Conservation (phyloP, 2,113 vertebrate species). For the Saguinus midas region DNA sequence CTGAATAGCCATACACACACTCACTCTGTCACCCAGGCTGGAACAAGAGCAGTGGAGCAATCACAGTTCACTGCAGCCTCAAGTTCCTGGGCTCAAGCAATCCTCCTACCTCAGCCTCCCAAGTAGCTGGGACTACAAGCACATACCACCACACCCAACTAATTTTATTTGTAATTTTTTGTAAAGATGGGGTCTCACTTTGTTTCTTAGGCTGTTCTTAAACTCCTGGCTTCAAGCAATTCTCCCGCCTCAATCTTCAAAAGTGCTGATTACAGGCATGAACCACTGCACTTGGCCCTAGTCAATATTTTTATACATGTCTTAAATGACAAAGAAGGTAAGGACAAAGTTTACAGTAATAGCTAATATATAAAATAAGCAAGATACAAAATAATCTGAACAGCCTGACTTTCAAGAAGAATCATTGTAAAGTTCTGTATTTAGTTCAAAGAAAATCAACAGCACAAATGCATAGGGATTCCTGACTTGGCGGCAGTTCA, state of each 20-base stretch:
- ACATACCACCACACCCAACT: too few species aligned
- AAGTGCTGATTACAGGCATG: neutral
- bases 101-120: too few species aligned
- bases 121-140: too few species aligned
- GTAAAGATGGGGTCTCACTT: too few species aligned
- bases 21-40: too few species aligned
- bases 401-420: neutral
- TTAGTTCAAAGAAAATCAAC: constrained; percentile 12
- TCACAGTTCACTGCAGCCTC: too few species aligned
- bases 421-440: neutral
- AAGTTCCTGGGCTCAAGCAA: too few species aligned
- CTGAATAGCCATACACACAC: neutral
- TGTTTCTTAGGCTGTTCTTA: too few species aligned
- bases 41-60: too few species aligned
- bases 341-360: constrained; percentile 10
- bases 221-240: too few species aligned
- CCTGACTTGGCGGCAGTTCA: constrained; percentile 28
- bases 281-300: neutral
- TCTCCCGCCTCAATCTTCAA: too few species aligned
- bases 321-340: neutral
- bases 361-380: constrained; percentile 17
- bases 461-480: constrained; percentile 29
- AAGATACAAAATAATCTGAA: constrained; percentile 3
- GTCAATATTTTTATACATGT: neutral
- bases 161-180: too few species aligned